These are phyloP conservation scores for Morpho deidamia DNA, from an alignment of 2,888 invertebrate genomes.

Conservation along the genomic window DNA sequence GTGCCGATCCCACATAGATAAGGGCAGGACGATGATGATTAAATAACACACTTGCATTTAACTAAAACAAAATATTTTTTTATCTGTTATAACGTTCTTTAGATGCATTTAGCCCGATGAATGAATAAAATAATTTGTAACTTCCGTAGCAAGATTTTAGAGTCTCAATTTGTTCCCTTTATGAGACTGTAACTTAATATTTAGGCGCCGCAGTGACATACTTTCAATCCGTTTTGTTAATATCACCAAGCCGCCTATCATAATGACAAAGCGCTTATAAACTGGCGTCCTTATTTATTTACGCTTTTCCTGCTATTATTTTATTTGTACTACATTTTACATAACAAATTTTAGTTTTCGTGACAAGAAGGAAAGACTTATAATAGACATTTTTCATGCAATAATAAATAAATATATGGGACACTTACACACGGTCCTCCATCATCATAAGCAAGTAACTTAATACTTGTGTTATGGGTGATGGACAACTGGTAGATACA, in stretches of 20 bases:
- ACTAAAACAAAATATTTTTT: constrained; percentile 42
- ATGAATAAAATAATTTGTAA: constrained; percentile 52
- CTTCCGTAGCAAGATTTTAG: constrained; percentile 44
- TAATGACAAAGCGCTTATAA: constrained; percentile 54
- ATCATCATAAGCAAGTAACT: too few species aligned
- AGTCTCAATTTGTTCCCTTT: constrained; percentile 47
- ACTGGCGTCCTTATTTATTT: constrained; percentile 34
- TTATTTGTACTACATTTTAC: constrained; percentile 1
- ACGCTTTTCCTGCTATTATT: constrained; percentile 21
- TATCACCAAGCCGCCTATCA: constrained; percentile 48
- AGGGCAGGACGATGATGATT: too few species aligned
- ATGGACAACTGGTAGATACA: too few species aligned
- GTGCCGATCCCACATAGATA: too few species aligned
- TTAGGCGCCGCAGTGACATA: constrained; percentile 48
- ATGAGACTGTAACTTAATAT: constrained; percentile 57
- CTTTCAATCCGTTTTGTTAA: constrained; percentile 44
- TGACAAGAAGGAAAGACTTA: too few species aligned
- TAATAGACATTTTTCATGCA: too few species aligned
- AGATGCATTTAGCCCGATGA: constrained; percentile 48
- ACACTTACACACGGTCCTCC: too few species aligned
- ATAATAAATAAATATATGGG: too few species aligned
- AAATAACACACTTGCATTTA: too few species aligned
- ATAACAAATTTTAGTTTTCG: too few species aligned
- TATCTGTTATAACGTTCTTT: constrained; percentile 47
- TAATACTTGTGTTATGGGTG: too few species aligned